These are phyloP conservation scores for Drosophila affinis DNA, from an alignment of 2,888 invertebrate genomes.

Conservation along the genomic window DNA sequence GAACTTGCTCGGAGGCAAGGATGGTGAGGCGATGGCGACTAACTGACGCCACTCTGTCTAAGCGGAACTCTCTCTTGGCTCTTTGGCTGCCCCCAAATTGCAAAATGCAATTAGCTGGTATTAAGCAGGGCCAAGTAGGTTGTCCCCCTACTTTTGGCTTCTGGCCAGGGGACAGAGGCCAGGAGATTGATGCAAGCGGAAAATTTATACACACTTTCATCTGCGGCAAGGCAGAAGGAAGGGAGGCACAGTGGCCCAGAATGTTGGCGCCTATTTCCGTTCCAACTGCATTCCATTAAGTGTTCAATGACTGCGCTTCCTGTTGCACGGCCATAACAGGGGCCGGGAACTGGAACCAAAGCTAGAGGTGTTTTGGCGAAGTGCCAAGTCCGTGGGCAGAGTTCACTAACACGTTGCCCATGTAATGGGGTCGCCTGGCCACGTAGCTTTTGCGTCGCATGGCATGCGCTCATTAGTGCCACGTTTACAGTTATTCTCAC, in stretches of 20 bases:
- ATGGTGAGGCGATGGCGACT: constrained; percentile 39
- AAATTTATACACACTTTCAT: constrained; percentile 56
- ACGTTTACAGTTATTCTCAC: constrained; percentile 33
- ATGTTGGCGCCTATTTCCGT: constrained; percentile 21
- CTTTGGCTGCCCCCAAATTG: neutral
- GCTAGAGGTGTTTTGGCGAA: constrained; percentile 45
- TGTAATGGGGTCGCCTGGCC: constrained; percentile 10
- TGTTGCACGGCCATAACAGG: constrained; percentile 53
- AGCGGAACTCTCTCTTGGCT: constrained; percentile 21
- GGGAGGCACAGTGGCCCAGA: constrained; percentile 29
- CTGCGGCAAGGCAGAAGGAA: neutral
- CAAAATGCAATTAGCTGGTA: constrained; percentile 67
- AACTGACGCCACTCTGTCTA: constrained; percentile 45
- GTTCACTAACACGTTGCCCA: constrained; percentile 52
- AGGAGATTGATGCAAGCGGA: constrained; percentile 50
- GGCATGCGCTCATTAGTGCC: constrained; percentile 57
- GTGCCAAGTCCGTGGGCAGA: constrained; percentile 47
- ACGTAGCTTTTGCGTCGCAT: constrained; percentile 31
- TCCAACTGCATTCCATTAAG: constrained; percentile 66
- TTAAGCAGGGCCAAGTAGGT: constrained; percentile 50
- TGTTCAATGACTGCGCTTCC: constrained; percentile 73
- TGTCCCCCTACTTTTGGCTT: constrained; percentile 36
- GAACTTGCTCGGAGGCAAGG: constrained; percentile 15
- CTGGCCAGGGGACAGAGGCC: constrained; percentile 26
- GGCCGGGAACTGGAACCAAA: neutral